Evolutionary conservation across 1,140 invertebrate genomes (phyloP).

Genomic region (Teleopsis dalmanni): DNA sequence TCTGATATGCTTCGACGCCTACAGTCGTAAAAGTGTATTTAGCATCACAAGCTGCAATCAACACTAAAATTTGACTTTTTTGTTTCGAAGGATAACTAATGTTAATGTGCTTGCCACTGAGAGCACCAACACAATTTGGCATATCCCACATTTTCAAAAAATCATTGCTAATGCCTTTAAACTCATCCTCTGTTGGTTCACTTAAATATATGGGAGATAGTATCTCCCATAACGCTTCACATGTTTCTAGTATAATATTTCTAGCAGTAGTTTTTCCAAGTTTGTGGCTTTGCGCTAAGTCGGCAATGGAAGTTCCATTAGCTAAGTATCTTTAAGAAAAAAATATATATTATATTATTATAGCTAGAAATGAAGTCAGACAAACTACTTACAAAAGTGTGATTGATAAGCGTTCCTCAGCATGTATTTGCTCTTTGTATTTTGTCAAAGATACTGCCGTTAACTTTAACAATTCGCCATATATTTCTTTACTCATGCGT

Average conservation of each 20-base stretch:
- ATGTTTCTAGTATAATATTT: neutral
- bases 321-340: neutral
- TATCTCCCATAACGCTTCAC: neutral
- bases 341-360: too few species aligned
- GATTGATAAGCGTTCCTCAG: neutral
- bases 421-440: neutral
- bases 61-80: neutral
- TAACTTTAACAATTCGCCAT: neutral
- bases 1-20: neutral
- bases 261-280: neutral
- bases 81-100: neutral
- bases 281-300: neutral
- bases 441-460: neutral
- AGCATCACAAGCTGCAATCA: neutral
- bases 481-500: too few species aligned
- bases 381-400: slow-evolving; percentile 1
- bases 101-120: neutral
- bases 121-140: neutral
- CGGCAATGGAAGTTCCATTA: neutral
- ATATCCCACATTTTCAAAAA: slow-evolving; percentile 2
- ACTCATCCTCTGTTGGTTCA: neutral
- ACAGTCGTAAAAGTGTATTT: slow-evolving; percentile 3
- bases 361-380: too few species aligned
- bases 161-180: neutral
- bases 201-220: neutral